A percentile compares a stretch with the other conserved stretches of the same genome.
Evolutionary conservation across 1,140 invertebrate species (phyloP).

Genomic region (Hylaeus volcanicus): DNA sequence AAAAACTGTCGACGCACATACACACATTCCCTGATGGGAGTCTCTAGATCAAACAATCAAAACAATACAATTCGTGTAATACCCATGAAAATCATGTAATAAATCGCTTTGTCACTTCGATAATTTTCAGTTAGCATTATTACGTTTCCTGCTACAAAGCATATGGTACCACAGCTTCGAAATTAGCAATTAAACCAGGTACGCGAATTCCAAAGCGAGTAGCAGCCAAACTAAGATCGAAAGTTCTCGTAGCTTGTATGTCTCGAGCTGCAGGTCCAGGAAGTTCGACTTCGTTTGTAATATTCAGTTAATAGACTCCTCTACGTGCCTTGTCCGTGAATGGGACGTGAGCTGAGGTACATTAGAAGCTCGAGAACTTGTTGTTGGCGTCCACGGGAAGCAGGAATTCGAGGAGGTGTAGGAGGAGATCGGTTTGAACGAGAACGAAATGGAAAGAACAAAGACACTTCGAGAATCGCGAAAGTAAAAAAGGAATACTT

Average conservation of each 20-base stretch:
- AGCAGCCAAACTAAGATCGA: not conserved
- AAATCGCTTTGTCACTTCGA: too few species aligned
- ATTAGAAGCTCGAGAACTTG: conserved; percentile 23
- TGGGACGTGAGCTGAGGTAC: conserved; percentile 17
- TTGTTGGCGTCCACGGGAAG: not conserved
- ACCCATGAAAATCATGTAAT: too few species aligned
- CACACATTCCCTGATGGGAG: too few species aligned
- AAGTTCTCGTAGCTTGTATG: not conserved
- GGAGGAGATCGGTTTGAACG: not conserved
- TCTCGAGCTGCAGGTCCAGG: not conserved
- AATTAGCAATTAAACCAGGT: not conserved
- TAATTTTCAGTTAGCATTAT: too few species aligned
- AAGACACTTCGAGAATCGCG: not conserved
- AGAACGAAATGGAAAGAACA: conserved; percentile 9
- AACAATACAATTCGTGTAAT: too few species aligned
- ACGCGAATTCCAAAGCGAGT: not conserved
- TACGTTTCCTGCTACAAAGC: not conserved
- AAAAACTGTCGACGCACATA: too few species aligned
- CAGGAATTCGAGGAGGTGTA: not conserved
- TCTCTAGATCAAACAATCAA: too few species aligned
- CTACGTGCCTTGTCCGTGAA: not conserved
- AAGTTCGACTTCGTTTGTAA: conserved; percentile 12
- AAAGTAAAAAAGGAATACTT: not conserved
- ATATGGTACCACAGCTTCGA: not conserved
- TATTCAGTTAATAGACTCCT: conserved; percentile 42